Conservation (phyloP, 2,113 vertebrate genomes). For the Elachura formosa region DNA sequence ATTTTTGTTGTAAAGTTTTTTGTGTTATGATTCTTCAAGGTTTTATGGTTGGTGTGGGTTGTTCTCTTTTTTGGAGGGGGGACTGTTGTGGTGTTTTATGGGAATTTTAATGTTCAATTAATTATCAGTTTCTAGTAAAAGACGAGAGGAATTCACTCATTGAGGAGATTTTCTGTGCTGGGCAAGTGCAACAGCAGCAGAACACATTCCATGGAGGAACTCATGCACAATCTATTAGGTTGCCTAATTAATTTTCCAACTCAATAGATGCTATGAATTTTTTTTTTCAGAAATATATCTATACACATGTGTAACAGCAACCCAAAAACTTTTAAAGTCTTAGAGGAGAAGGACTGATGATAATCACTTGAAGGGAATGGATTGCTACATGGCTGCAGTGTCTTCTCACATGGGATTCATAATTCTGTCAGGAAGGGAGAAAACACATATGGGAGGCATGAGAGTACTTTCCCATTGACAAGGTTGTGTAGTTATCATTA, state of each 20-base stretch:
- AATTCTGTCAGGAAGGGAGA: not conserved
- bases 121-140: conserved; percentile 7
- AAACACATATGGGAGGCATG: not conserved
- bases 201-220: conserved; percentile 63
- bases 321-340: not conserved
- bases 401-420: not conserved
- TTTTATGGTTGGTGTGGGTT: not conserved
- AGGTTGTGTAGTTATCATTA: not conserved
- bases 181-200: conserved; percentile 3
- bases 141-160: not conserved
- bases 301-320: conserved; percentile 45
- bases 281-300: conserved; percentile 9
- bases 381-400: not conserved
- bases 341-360: not conserved
- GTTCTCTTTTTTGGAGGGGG: not conserved
- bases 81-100: not conserved
- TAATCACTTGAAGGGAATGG: not conserved
- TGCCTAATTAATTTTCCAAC: conserved; percentile 71
- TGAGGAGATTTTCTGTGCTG: not conserved
- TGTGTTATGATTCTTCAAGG: not conserved
- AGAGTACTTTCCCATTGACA: not conserved
- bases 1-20: not conserved
- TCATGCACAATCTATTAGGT: conserved; percentile 71
- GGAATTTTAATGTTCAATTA: not conserved
- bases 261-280: conserved; percentile 59